Base-by-base conservation (phyloP, 2,888 invertebrate genomes). In the Morinoia aosen region DNA sequence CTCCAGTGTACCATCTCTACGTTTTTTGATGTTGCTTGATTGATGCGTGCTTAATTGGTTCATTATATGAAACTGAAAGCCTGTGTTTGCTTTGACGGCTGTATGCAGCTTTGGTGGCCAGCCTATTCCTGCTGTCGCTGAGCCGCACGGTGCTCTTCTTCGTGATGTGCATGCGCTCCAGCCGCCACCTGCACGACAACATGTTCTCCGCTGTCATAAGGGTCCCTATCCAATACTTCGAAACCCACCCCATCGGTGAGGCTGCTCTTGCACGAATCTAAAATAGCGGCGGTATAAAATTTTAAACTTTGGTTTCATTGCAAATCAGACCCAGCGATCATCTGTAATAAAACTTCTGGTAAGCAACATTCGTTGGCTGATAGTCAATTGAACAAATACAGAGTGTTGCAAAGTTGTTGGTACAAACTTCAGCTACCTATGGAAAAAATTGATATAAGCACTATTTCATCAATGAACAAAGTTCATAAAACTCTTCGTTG, bases 131-230 rank as follows among this genome's bases (percentile, higher is more conserved):
- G 0, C 97, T 98, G 88, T 98, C 98, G 0, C 97, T 98, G 96
- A 96, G 98, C 96, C 98, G 98, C 97, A 98, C 98, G 10, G 97
- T 98, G 10, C 97, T 98, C 7, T 98, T 98, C 97, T 98, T 98
- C 97, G 98, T 98, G 97, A 97, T 98, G 96, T 98, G 98, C 97
- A 98, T 99, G 98, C 98, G 98, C 88, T 98, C 99, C 0, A 98
- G 99, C 0, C 98, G 98, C 10, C 98, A 97, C 8, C 97, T 99
- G 0, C 99, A 99, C 97, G 98, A 98, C 97, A 97, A 97, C 39
- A 99, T 99, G 99, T 99, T 99, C 97, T 97, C 98, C n/a, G 98
- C 98, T 58, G 98, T 99, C 56, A 98, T 98, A 5, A 98, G 98
- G 40, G 98, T 98, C 0, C 98, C 98, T 0, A 98, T 90, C 98